A percentile compares a stretch with the other conserved stretches of the same genome.
phyloP scores from a whole-genome alignment of 2,888 invertebrate species.

The Xanthia togata region DNA sequence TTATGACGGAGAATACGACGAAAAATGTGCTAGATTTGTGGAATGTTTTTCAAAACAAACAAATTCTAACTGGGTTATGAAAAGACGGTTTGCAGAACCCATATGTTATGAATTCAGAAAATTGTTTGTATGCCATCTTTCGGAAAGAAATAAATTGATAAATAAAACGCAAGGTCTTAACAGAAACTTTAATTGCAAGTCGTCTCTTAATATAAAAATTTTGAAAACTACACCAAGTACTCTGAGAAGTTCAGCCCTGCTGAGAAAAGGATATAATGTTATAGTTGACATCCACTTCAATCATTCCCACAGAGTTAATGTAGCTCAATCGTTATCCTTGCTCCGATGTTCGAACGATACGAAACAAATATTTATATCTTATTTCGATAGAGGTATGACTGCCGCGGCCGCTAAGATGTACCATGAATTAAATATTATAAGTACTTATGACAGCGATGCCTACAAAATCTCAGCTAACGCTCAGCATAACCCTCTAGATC shows the following conservation, averaged over 20 bases:
- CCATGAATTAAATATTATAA: constrained; percentile 19
- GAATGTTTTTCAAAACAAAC: constrained; percentile 26
- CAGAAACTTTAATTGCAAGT: too few species aligned
- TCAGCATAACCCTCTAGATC: too few species aligned
- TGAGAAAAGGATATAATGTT: too few species aligned
- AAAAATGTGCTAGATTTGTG: constrained; percentile 26
- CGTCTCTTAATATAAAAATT: too few species aligned
- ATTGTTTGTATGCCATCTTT: background rate
- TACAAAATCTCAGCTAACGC: background rate
- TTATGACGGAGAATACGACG: too few species aligned
- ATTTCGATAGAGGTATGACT: constrained; percentile 16
- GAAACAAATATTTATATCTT: constrained; percentile 13
- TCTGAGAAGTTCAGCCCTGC: too few species aligned
- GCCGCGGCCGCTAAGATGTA: constrained; percentile 10
- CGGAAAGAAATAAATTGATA: too few species aligned
- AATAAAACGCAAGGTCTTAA: too few species aligned
- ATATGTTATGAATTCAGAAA: constrained; percentile 23
- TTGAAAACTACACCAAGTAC: too few species aligned
- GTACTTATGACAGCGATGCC: constrained; percentile 1
- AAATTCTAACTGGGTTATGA: constrained; percentile 31
- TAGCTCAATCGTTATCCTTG: constrained; percentile 18
- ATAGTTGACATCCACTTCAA: too few species aligned
- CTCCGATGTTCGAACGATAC: constrained; percentile 19
- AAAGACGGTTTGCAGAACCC: constrained; percentile 28
- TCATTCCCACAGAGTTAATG: constrained; percentile 15